Evolutionary conservation across 2,888 invertebrate genomes (phyloP), one percentile per base, ranked within the genome.

Genomic region (Brachyptera risi): DNA sequence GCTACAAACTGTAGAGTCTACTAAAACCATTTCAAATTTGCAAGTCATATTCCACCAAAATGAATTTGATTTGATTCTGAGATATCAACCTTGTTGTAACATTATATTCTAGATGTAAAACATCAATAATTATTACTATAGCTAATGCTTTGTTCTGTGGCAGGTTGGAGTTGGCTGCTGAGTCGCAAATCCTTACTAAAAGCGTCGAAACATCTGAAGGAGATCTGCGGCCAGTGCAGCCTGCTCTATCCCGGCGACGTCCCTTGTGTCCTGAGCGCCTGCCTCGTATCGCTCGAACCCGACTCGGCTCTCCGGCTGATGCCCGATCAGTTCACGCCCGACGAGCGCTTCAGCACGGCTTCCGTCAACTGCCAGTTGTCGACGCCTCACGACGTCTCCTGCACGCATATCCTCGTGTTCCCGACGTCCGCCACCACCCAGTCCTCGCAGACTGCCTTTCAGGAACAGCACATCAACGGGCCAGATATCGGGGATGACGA

Each of bases 361-460:
- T 88, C 90, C 63, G 90, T 92, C 72, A 92, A 92, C 75, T 90
- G 90, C 71, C 90, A 91, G 68, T 81, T 98, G 70, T 92, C 92
- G 69, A 98, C 98, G 63, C 98, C 98, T 4, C 86, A 95, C 66
- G 98, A 99, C 78, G 93, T 96, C 65, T 92, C 95, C 61, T 93
- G 93, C 74, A 98, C 98, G 63, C 99, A 99, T 75, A 98, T 99
- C 68, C 84, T 99, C 68, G 98, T 98, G 68, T 98, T 99, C 79
- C 98, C 98, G 56, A 98, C 96, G 40, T 96, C 93, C 63, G 95
- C 96, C 44, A 92, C 92, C 61, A 92, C 95, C 62, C 71, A 84
- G 83, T 87, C 86, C 19, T 85, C 86, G 38, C 87, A 87, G 74
- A 85, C 86, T 50, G 83, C 86, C 59, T 87, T 87, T 74, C 80